These are phyloP conservation scores for Vireo altiloquus DNA, from an alignment of 2,113 vertebrate genomes.

Conservation along the genomic window DNA sequence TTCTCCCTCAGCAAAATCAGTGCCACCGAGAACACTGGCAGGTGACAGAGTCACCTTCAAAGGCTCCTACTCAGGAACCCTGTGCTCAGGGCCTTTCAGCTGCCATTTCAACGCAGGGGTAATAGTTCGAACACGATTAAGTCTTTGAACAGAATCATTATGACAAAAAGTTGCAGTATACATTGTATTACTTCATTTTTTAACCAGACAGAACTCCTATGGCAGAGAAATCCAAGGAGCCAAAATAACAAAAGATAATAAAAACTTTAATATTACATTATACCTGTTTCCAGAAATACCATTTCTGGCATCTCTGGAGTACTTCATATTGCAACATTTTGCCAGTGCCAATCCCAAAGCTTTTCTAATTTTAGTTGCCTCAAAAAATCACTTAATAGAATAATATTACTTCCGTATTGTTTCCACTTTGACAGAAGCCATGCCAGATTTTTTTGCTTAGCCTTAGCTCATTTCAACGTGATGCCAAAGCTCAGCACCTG, in stretches of 20 bases:
- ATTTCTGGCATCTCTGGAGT: not conserved
- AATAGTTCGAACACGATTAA: not conserved
- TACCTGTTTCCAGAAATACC: not conserved
- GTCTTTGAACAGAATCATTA: not conserved
- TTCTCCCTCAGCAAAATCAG: not conserved
- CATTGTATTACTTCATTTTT: not conserved
- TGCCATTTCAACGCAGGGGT: not conserved
- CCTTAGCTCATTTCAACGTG: not conserved
- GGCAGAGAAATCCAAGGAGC: not conserved
- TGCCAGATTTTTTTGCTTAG: not conserved
- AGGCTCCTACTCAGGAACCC: not conserved
- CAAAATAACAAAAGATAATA: not conserved
- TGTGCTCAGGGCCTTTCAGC: not conserved
- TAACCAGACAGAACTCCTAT: not conserved
- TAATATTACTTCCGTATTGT: not conserved
- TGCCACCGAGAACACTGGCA: fast-evolving
- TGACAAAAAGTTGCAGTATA: not conserved
- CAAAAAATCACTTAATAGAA: not conserved
- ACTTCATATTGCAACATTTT: not conserved
- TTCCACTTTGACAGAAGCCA: not conserved
- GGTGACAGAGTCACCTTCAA: not conserved
- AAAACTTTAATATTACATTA: not conserved
- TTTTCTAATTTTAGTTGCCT: not conserved
- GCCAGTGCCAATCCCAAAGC: not conserved
- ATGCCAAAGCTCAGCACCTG: not conserved